These are phyloP conservation scores for Manduca sexta DNA, from an alignment of 1,140 invertebrate genomes.

Conservation along the genomic window DNA sequence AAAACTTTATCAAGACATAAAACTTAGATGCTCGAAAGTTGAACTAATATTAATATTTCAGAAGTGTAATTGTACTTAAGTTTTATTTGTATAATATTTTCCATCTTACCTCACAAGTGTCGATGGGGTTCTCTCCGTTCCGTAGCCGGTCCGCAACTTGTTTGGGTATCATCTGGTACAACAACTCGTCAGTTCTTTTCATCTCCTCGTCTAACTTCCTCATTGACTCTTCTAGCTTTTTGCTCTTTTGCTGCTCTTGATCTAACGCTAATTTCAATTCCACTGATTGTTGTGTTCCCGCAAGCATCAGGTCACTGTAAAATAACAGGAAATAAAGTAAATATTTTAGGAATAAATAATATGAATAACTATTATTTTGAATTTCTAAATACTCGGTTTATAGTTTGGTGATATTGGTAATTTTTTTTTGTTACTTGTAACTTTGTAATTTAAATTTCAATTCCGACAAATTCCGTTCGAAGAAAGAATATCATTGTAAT, in stretches of 20 bases:
- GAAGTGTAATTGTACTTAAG: no score
- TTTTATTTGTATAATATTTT: no score
- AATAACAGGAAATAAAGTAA: slow-evolving; percentile 6
- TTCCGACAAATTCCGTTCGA: no score
- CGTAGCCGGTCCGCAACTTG: slow-evolving; percentile 94
- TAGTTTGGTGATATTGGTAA: background rate
- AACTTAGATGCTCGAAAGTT: no score
- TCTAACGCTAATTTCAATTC: slow-evolving; percentile 96
- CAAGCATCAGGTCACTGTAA: slow-evolving; percentile 92
- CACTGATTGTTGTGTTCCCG: slow-evolving; percentile 97
- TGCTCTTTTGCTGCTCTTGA: slow-evolving; percentile 97
- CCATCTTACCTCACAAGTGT: slow-evolving; percentile 91
- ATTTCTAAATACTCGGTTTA: background rate
- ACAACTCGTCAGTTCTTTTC: slow-evolving; percentile 93
- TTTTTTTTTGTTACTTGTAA: no score
- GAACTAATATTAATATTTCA: no score
- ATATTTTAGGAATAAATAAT: background rate
- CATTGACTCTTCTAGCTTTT: slow-evolving; percentile 97
- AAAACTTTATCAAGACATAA: background rate
- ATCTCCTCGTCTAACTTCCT: slow-evolving; percentile 95
- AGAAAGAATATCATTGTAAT: background rate
- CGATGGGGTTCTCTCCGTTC: slow-evolving; percentile 93
- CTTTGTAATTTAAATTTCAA: no score
- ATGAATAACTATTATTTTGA: background rate
- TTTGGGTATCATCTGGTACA: slow-evolving; percentile 99